Percentiles rank a stretch among this genome's conserved stretches.
Conservation (phyloP, 1,140 invertebrate species). For the Mycetomoellerius zeteki region DNA sequence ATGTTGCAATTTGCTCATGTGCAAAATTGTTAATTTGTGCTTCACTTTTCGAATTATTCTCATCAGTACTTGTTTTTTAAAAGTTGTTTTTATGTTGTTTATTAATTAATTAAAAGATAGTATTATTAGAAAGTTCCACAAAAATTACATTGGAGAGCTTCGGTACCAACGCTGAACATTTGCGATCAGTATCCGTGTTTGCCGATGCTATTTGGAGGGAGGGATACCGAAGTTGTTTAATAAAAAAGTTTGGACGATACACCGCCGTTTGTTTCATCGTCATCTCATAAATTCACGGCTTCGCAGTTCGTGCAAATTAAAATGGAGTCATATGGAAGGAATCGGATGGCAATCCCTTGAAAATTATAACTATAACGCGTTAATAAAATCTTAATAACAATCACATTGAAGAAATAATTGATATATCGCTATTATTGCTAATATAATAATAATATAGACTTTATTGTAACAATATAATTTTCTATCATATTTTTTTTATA, state of each 20-base stretch:
- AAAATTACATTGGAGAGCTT: constrained; percentile 38
- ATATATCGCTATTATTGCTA: neutral
- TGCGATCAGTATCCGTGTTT: neutral
- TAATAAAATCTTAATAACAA: constrained; percentile 24
- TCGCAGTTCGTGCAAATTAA: constrained; percentile 38
- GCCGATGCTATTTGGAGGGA: constrained; percentile 45
- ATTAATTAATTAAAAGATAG: constrained; percentile 49
- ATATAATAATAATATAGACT: neutral
- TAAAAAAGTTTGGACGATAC: constrained; percentile 54
- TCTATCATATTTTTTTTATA: neutral
- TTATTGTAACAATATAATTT: neutral
- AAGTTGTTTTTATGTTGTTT: constrained; percentile 5
- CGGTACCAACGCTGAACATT: neutral
- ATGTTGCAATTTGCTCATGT: neutral
- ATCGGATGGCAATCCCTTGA: neutral
- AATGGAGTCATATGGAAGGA: constrained; percentile 21
- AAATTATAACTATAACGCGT: constrained; percentile 1
- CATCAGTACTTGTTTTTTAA: neutral
- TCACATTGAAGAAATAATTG: neutral
- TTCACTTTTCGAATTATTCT: neutral
- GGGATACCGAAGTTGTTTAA: constrained; percentile 48
- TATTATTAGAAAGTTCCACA: constrained; percentile 21
- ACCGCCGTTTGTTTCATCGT: constrained; percentile 46
- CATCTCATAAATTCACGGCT: constrained; percentile 43
- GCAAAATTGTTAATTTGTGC: neutral